A percentile compares a stretch with the other conserved stretches of the same genome.
These are phyloP conservation scores for Megalonaias nervosa DNA, from an alignment of 1,140 invertebrate genomes.

Conservation along the genomic window DNA sequence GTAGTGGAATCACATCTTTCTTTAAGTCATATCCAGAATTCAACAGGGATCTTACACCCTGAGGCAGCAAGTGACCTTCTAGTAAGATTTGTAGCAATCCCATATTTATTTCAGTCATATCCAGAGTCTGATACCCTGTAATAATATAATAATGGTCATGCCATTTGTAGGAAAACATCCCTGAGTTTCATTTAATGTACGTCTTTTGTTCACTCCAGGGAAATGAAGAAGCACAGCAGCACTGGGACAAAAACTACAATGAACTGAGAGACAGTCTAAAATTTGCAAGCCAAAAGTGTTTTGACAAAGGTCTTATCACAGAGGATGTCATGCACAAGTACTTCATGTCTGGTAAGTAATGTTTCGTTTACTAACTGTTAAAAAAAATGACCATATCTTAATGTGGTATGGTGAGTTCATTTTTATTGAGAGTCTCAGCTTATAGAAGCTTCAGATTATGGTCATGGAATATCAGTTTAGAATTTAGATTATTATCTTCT, in stretches of 20 bases:
- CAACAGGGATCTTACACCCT: no score
- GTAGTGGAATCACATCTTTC: no score
- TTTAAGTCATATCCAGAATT: no score
- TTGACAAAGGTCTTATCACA: conserved; percentile 40
- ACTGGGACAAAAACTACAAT: conserved; percentile 35
- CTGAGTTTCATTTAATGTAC: neutral
- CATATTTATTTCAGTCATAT: neutral
- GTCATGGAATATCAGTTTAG: no score
- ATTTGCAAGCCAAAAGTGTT: conserved; percentile 46
- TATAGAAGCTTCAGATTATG: no score
- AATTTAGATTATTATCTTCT: no score
- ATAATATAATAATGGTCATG: neutral
- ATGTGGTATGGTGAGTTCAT: no score
- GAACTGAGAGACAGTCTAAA: conserved; percentile 39
- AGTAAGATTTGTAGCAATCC: neutral
- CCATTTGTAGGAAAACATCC: neutral
- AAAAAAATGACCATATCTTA: no score
- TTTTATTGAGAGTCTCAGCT: no score
- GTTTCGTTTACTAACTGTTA: no score
- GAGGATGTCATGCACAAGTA: conserved; percentile 54
- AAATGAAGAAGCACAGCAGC: conserved; percentile 22
- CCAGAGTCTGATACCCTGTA: neutral
- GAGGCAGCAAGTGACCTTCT: no score
- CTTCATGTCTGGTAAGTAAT: conserved; percentile 54
- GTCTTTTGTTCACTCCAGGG: conserved; percentile 15